Base-by-base conservation (phyloP, 2,888 invertebrate genomes). In the Apamea epomidion region DNA sequence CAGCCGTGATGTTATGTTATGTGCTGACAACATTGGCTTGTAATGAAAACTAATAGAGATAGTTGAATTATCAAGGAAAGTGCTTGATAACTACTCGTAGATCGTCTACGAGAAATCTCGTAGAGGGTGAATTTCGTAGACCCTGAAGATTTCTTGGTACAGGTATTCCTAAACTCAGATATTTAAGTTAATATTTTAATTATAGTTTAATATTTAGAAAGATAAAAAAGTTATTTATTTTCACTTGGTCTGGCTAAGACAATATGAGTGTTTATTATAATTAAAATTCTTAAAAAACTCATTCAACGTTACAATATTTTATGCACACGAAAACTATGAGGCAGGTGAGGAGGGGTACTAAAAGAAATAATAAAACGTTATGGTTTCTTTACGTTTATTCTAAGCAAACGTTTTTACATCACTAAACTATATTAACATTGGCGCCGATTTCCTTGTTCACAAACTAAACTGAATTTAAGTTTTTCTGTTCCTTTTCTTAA, bases 41-140 rank as follows among this genome's bases (percentile, higher is more conserved):
- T 54, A 37, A 37, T 58, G 16, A 54, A 71, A 10, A 37, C 18
- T 71, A 37, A 37, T 42, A 58, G 3, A 51, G 8, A 18, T 37
- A 6, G 0, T 72, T 58, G 12, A 37, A 58, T 37, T 21, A 21
- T 60, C 21, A n/a, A 42, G n/a, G n/a, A 60, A n/a, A 8, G 3
- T 29, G 18, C 1, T 29, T n/a, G 29, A n/a, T 42, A 8, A 68
- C 10, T 10, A 16, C 4, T 78, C 78, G 78, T 79, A 62, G 68
- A 48, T 42, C 25, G 37, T 69, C 68, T 79, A 69, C 60, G 25
- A 78, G 42, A 51, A 51, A 42, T 42, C 18, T 68, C 68, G 60
- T 60, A 78, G 48, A 78, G 37, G 48, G 7, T 58, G 37, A 58
- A n/a, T 60, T 8, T 68, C 78, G 78, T 78, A 78, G 48, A 78